A percentile compares a stretch with the other conserved stretches of the same genome.
These are phyloP conservation scores for Passerculus sandwichensis DNA, from an alignment of 2,797 vertebrate genomes.

Conservation along the genomic window DNA sequence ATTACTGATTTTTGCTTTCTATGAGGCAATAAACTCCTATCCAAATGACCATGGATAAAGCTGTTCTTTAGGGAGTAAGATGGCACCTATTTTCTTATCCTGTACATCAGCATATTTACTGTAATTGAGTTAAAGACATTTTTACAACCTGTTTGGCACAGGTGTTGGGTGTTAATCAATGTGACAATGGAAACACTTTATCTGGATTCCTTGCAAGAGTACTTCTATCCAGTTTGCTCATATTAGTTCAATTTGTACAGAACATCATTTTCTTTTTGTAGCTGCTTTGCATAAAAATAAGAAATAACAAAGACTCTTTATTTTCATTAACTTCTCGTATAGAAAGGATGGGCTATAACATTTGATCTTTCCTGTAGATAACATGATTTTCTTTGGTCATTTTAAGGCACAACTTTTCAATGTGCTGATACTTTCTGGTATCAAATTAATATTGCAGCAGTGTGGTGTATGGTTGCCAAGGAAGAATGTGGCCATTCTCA, in stretches of 20 bases:
- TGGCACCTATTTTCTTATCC: background rate
- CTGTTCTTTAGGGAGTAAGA: background rate
- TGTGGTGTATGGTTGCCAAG: slow-evolving; percentile 14
- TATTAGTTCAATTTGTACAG: background rate
- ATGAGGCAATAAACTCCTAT: background rate
- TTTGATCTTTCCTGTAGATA: background rate
- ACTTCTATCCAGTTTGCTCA: background rate
- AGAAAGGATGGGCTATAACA: background rate
- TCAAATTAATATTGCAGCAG: slow-evolving; percentile 1
- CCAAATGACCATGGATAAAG: background rate
- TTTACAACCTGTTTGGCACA: slow-evolving; percentile 2
- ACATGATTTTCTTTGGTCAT: background rate
- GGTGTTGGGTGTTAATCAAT: background rate
- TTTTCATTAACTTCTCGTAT: background rate
- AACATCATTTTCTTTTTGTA: background rate
- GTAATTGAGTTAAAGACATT: background rate
- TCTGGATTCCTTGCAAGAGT: background rate
- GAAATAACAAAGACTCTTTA: background rate
- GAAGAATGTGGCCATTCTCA: slow-evolving; percentile 28
- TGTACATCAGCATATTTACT: background rate
- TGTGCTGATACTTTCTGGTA: background rate
- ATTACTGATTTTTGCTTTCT: background rate
- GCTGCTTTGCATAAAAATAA: background rate
- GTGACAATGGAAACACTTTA: background rate
- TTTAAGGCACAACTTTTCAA: background rate